Conservation (phyloP, 1,140 invertebrate genomes). For the Calycopis cecrops region DNA sequence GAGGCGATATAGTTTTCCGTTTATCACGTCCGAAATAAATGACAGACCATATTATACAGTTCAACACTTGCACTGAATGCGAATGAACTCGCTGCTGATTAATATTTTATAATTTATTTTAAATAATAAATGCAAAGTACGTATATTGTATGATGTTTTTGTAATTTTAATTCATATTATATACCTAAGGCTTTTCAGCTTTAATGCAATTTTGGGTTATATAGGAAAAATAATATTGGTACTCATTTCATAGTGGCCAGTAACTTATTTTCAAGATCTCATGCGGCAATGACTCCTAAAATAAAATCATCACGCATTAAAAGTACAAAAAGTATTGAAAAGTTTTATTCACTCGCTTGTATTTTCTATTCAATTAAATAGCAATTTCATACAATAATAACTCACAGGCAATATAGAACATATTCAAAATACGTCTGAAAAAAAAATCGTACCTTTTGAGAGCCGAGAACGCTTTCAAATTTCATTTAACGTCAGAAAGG, state of each 20-base stretch:
- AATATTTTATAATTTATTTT: neutral
- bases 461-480: constrained; percentile 26
- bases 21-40: constrained; percentile 1
- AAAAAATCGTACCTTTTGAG: constrained; percentile 1
- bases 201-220: neutral
- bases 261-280: too few species aligned
- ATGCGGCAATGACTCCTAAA: too few species aligned
- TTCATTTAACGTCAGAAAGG: constrained; percentile 38
- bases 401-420: neutral
- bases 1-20: neutral
- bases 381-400: neutral
- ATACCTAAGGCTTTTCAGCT: neutral
- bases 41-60: neutral
- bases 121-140: too few species aligned
- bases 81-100: neutral
- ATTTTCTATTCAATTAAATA: too few species aligned
- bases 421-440: neutral
- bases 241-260: too few species aligned
- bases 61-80: constrained; percentile 3
- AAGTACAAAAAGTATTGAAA: too few species aligned
- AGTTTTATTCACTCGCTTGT: too few species aligned
- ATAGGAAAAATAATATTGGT: neutral
- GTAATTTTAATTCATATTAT: neutral
- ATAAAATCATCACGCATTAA: too few species aligned
- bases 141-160: too few species aligned